Evolutionary conservation across 2,113 vertebrate genomes (phyloP).

Genomic region (Boulengeromyrus knoepffleri): DNA sequence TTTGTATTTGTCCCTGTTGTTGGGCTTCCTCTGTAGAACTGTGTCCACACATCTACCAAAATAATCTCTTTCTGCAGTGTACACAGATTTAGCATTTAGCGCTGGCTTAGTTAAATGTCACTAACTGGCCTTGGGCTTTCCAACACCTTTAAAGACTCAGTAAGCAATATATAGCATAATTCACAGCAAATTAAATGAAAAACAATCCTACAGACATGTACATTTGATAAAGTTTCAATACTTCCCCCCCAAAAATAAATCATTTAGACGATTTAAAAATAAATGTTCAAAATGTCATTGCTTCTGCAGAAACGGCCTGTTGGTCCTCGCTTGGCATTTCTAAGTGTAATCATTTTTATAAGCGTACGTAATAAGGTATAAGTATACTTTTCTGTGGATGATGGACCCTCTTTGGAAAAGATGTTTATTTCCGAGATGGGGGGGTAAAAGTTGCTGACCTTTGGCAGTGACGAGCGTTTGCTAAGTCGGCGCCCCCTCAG

Average conservation of each 20-base stretch:
- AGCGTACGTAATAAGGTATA: background rate
- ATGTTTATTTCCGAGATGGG: background rate
- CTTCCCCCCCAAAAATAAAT: background rate
- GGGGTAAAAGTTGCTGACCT: background rate
- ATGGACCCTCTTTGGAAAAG: background rate
- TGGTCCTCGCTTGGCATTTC: background rate
- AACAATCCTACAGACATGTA: background rate
- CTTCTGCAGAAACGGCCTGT: background rate
- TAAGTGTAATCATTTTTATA: background rate
- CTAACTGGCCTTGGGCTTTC: constrained; percentile 9
- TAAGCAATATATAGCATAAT: constrained; percentile 1
- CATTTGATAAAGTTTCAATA: background rate
- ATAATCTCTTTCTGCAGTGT: background rate
- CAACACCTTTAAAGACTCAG: constrained; percentile 7
- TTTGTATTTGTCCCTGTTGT: background rate
- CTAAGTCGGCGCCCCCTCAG: background rate
- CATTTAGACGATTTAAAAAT: background rate
- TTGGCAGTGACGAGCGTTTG: background rate
- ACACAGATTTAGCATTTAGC: constrained; percentile 5
- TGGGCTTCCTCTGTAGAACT: background rate
- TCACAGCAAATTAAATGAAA: constrained; percentile 1
- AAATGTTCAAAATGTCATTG: background rate
- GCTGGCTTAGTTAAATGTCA: constrained; percentile 21
- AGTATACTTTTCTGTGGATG: background rate
- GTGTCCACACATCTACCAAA: background rate